Conservation (phyloP, 1,140 invertebrate species). For the Drosophila ironensis region DNA sequence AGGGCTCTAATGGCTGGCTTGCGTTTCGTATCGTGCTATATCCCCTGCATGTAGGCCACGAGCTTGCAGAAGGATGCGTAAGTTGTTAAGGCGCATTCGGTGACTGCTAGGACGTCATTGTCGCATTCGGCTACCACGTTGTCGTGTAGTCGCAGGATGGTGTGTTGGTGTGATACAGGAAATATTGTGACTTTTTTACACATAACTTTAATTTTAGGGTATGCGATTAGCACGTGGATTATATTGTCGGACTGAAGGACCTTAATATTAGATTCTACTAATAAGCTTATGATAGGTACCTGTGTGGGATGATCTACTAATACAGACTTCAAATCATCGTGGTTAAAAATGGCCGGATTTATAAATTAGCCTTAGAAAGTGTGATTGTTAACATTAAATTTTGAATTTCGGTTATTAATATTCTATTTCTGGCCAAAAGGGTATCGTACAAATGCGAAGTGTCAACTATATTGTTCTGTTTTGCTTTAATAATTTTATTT, state of each 20-base stretch:
- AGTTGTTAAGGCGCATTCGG: slow-evolving; percentile 7
- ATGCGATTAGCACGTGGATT: slow-evolving; percentile 20
- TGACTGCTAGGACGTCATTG: slow-evolving; percentile 11
- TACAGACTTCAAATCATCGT: slow-evolving; percentile 6
- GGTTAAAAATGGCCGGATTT: slow-evolving; percentile 4
- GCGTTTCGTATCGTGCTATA: background rate
- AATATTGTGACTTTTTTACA: slow-evolving; percentile 32
- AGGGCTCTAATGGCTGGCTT: background rate
- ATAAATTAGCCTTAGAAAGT: slow-evolving; percentile 7
- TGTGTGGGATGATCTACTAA: slow-evolving; percentile 7
- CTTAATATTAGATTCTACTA: background rate
- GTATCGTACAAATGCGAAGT: slow-evolving; percentile 12
- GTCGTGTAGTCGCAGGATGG: slow-evolving; percentile 11
- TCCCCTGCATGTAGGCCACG: background rate
- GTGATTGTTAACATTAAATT: slow-evolving; percentile 12
- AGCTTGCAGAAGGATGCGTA: background rate
- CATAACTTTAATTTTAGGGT: slow-evolving; percentile 8
- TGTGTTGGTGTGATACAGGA: slow-evolving; percentile 17
- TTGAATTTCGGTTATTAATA: slow-evolving; percentile 1
- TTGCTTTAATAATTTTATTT: background rate
- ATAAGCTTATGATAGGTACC: background rate
- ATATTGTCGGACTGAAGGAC: slow-evolving; percentile 9
- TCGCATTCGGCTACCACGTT: slow-evolving; percentile 32
- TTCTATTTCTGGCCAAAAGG: slow-evolving; percentile 8
- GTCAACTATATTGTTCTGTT: background rate